Base-by-base conservation (phyloP, 2,797 vertebrate species). In the Anisognathus igniventris region DNA sequence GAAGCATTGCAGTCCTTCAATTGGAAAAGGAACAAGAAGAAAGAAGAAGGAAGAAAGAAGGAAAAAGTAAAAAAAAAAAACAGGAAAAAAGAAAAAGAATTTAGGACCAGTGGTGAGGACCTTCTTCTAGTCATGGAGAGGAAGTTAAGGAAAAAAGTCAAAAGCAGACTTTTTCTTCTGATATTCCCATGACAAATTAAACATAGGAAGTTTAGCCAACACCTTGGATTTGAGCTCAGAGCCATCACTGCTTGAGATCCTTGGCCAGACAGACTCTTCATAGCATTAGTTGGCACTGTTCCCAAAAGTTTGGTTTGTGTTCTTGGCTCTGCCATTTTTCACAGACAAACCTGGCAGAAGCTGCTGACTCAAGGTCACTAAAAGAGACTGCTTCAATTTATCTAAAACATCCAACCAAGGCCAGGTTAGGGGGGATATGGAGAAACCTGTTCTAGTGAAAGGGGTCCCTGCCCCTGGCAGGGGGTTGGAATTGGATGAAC, bases 81-180 rank as follows among this genome's bases (percentile, higher is more conserved):
- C 4, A 40, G 17, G 7, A 42, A 17, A 17, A 3, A 16, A 39
- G 5, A 8, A 1, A 7, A 33, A 14, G 0, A 2, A 16, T 16
- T 37, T 57, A 28, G 12, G 18, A 37, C 2, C 2, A 11, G 2
- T 42, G 22, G 1, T 67, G n/a, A 56, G 16, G 40, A 40, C 7
- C 4, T 80, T 73, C 25, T 67, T 5, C 27, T 74, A 37, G 5
- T 13, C 17, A 18, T 20, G 19, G 7, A 21, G 2, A 10, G 13
- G 4, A 65, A 35, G 3, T 7, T 21, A 65, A 53, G 14, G 12
- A 76, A 58, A 14, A 57, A 9, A 64, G 7, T 45, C 4, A 70
- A 71, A 70, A 80, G 9, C 10, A 84, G 37, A 2, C 25, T 71
- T 73, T 70, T 64, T 60, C 4, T 84, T 39, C 37, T 44, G 9